Conservation (phyloP, 2,797 vertebrate species). For the Anisognathus igniventris region DNA sequence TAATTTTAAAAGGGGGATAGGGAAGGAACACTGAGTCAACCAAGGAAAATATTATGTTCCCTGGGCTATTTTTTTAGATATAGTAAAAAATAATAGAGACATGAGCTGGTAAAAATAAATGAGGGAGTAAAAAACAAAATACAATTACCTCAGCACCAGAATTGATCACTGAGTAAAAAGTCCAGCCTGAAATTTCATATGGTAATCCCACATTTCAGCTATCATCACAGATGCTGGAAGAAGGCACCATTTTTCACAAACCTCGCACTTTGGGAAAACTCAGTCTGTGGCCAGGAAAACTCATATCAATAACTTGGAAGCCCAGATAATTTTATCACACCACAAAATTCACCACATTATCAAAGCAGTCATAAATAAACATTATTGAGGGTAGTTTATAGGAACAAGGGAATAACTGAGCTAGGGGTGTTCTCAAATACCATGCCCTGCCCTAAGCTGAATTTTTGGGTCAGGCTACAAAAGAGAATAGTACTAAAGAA, state of each 20-base stretch:
- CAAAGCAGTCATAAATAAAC: not conserved
- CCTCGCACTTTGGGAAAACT: not conserved
- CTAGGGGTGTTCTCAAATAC: not conserved
- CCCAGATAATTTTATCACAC: slow-evolving; percentile 26
- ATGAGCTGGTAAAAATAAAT: not conserved
- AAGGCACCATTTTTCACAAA: not conserved
- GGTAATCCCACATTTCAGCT: slow-evolving; percentile 2
- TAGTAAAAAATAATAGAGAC: not conserved
- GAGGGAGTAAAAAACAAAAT: not conserved
- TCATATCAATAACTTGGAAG: not conserved
- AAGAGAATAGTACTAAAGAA: not conserved
- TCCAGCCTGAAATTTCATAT: not conserved
- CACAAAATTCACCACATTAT: not conserved
- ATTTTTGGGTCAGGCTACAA: not conserved
- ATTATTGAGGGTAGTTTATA: not conserved
- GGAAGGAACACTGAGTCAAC: not conserved
- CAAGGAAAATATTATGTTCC: not conserved
- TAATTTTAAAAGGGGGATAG: not conserved
- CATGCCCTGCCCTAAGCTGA: not conserved
- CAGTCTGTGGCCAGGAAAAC: not conserved
- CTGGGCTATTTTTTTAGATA: not conserved
- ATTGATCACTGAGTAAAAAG: not conserved
- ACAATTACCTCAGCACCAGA: not conserved
- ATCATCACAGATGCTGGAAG: not conserved
- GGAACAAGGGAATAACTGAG: not conserved